phyloP scores from a whole-genome alignment of 2,888 invertebrate genomes.

The Cinara cedri region DNA sequence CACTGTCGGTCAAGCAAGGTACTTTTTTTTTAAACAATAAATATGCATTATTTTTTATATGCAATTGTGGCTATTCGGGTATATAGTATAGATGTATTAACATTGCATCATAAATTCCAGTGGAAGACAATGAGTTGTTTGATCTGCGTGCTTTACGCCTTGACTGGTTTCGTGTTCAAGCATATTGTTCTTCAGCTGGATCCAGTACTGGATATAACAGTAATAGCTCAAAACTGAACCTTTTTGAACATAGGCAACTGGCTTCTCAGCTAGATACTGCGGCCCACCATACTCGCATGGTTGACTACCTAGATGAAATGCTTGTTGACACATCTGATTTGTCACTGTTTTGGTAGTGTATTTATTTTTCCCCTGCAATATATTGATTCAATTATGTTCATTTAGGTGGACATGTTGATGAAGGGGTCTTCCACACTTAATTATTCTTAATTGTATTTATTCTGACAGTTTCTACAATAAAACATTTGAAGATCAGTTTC shows the following conservation, averaged over 20 bases:
- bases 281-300: constrained; percentile 96
- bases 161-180: constrained; percentile 97
- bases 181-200: constrained; percentile 66
- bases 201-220: constrained; percentile 82
- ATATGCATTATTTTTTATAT: constrained; percentile 6
- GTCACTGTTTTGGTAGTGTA: constrained; percentile 85
- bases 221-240: constrained; percentile 73
- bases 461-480: constrained; percentile 81
- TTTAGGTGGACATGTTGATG: too few species aligned
- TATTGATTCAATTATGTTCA: too few species aligned
- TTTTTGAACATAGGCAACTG: constrained; percentile 84
- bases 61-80: too few species aligned
- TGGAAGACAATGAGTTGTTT: constrained; percentile 93
- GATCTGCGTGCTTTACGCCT: constrained; percentile 93
- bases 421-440: too few species aligned
- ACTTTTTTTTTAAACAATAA: constrained; percentile 41
- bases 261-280: constrained; percentile 93
- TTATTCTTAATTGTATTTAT: not conserved
- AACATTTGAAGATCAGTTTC: constrained; percentile 97
- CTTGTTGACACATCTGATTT: constrained; percentile 96
- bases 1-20: constrained; percentile 85
- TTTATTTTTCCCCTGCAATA: not conserved
- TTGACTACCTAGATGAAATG: constrained; percentile 96
- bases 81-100: too few species aligned
- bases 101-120: constrained; percentile 63